Conservation (phyloP, 2,113 vertebrate species). For the Nipponia nippon region DNA sequence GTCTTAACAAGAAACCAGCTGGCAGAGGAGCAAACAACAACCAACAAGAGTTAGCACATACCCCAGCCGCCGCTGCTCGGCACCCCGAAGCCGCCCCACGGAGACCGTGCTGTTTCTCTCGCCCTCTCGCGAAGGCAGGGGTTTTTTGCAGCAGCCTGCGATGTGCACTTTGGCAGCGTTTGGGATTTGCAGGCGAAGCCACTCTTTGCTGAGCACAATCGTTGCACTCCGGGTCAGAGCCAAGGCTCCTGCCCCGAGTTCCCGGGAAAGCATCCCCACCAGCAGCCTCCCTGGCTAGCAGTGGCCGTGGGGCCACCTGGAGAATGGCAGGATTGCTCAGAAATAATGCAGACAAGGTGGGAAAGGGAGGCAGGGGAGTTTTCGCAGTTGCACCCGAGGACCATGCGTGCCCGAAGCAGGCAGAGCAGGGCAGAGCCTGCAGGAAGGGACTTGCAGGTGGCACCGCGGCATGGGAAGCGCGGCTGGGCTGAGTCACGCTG, state of each 20-base stretch:
- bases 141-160: fast-evolving
- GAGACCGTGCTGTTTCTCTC: fast-evolving
- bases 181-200: neutral
- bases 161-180: fast-evolving
- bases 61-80: neutral
- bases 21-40: neutral
- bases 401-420: fast-evolving
- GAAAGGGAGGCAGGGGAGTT: neutral
- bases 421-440: neutral
- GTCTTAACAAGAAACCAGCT: neutral
- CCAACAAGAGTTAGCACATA: neutral
- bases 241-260: neutral
- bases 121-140: fast-evolving
- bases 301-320: fast-evolving
- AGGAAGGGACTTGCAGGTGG: neutral
- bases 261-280: neutral
- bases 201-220: neutral
- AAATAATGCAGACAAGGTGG: fast-evolving
- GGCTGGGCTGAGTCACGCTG: neutral
- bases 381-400: neutral
- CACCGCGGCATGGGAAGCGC: neutral
- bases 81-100: neutral
- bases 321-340: neutral
- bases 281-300: neutral
- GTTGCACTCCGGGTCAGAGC: neutral